These are phyloP conservation scores for Psammodynastes pulverulentus DNA, from an alignment of 2,113 vertebrate species.

Conservation along the genomic window DNA sequence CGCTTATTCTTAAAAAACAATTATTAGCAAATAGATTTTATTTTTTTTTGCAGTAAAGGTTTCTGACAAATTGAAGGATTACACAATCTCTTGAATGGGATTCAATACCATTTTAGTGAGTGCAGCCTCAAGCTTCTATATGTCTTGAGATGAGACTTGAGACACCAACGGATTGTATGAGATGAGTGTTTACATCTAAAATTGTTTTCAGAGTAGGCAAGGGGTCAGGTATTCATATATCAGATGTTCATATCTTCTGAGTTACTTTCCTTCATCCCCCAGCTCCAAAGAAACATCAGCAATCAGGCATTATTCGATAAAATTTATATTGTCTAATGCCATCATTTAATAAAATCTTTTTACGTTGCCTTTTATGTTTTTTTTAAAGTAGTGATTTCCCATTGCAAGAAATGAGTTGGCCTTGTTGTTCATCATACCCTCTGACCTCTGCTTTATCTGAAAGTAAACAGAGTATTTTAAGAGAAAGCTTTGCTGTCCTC, in stretches of 20 bases:
- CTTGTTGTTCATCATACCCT: background rate
- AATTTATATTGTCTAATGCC: background rate
- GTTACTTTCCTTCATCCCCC: background rate
- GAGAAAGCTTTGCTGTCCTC: background rate
- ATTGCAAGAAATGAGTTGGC: background rate
- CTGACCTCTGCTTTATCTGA: background rate
- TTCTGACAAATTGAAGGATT: slow-evolving; percentile 61
- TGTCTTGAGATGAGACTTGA: background rate
- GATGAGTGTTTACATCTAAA: background rate
- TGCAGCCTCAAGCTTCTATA: slow-evolving; percentile 53
- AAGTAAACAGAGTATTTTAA: slow-evolving; percentile 10
- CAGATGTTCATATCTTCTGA: background rate
- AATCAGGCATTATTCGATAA: background rate
- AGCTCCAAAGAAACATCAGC: background rate
- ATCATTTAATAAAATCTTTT: background rate
- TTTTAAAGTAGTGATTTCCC: background rate
- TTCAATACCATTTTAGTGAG: slow-evolving; percentile 61
- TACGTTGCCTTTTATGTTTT: background rate
- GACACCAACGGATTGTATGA: background rate
- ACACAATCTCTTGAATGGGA: slow-evolving; percentile 54
- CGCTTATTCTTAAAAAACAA: slow-evolving; percentile 52
- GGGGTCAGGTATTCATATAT: background rate
- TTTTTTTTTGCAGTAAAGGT: slow-evolving; percentile 53
- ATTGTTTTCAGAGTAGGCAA: background rate
- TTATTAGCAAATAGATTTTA: slow-evolving; percentile 47